A percentile compares a stretch with the other conserved stretches of the same genome.
These are phyloP conservation scores for Leptothorax acervorum DNA, from an alignment of 2,888 invertebrate genomes.

Conservation along the genomic window DNA sequence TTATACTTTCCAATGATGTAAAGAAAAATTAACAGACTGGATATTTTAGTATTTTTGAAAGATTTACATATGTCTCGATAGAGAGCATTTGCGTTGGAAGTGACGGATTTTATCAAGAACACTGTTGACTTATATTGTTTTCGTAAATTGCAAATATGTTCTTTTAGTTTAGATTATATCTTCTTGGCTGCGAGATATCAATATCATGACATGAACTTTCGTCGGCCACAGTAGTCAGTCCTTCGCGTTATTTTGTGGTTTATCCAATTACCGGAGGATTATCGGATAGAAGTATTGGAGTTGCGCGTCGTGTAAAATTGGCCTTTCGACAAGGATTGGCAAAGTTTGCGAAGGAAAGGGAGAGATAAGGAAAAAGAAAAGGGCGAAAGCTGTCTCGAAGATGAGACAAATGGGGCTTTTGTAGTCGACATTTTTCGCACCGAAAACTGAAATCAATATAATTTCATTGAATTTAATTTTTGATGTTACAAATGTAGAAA, in stretches of 20 bases:
- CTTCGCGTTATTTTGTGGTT: constrained; percentile 70
- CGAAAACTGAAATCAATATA: constrained; percentile 8
- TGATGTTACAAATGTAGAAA: neutral
- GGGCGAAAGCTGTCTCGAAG: constrained; percentile 2
- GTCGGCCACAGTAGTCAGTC: constrained; percentile 38
- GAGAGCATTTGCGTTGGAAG: neutral
- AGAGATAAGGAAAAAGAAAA: neutral
- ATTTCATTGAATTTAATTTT: neutral
- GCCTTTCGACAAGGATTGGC: constrained; percentile 63
- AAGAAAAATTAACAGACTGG: neutral
- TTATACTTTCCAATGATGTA: neutral
- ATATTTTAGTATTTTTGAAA: constrained; percentile 21
- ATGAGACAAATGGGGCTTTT: constrained; percentile 23
- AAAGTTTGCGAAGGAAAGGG: constrained; percentile 14
- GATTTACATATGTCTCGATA: neutral
- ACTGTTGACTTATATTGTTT: neutral
- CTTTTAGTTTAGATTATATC: constrained; percentile 14
- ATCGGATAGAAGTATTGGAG: constrained; percentile 60
- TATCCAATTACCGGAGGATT: constrained; percentile 66
- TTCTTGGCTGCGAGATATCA: constrained; percentile 53
- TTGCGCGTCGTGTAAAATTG: constrained; percentile 62
- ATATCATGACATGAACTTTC: constrained; percentile 43
- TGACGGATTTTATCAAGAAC: neutral
- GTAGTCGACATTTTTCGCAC: constrained; percentile 9
- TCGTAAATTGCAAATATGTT: neutral